Evolutionary conservation across 2,888 invertebrate genomes (phyloP).

Genomic region (Exephanes ischioxanthus): DNA sequence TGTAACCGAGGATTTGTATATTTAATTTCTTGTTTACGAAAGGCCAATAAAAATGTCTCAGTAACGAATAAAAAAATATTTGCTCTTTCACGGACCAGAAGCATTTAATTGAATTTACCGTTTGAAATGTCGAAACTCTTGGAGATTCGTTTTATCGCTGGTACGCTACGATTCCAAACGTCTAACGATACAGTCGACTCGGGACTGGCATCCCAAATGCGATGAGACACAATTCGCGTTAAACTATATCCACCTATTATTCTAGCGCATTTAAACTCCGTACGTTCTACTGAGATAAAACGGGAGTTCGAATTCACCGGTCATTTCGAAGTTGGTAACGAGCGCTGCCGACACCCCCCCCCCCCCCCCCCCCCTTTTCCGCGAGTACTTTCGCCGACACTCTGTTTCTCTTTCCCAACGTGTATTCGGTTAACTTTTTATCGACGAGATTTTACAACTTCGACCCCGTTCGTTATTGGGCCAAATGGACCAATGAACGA

Average conservation of each 20-base stretch:
- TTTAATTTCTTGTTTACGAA: too few species aligned
- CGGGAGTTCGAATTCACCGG: conserved; percentile 59
- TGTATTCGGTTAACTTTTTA: not conserved
- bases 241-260: conserved; percentile 36
- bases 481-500: not conserved
- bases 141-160: conserved; percentile 40
- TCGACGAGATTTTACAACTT: conserved; percentile 22
- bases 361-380: not conserved
- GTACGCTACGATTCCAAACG: conserved; percentile 62
- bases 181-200: conserved; percentile 67
- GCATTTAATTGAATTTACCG: too few species aligned
- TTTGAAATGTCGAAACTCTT: conserved; percentile 15
- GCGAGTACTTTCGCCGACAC: conserved; percentile 5
- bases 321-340: conserved; percentile 64
- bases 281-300: conserved; percentile 44
- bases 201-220: conserved; percentile 30
- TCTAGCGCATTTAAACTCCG: conserved; percentile 6
- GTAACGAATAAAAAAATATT: too few species aligned
- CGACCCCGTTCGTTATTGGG: not conserved
- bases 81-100: too few species aligned
- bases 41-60: too few species aligned
- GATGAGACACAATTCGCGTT: conserved; percentile 16
- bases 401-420: conserved; percentile 4
- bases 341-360: conserved; percentile 32
- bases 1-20: too few species aligned